phyloP scores from a whole-genome alignment of 1,140 invertebrate genomes.

The Bombus cullumanus region DNA sequence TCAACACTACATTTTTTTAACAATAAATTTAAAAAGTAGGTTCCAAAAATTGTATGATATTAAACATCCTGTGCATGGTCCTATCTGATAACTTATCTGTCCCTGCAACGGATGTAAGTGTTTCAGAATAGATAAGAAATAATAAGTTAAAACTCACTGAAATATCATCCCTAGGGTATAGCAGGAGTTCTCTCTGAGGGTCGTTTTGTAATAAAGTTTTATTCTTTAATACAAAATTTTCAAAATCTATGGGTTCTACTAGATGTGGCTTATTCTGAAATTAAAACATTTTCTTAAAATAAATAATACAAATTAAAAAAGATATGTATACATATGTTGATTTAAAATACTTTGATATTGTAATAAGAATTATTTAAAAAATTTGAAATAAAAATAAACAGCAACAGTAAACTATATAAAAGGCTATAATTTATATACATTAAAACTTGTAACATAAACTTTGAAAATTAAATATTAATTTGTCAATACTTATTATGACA shows the following conservation, averaged over 20 bases:
- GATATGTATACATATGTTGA: too few relatives aligned
- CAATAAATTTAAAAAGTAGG: not conserved
- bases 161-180: conserved; percentile 96
- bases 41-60: not conserved
- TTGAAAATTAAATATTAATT: conserved; percentile 3
- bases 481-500: conserved; percentile 1
- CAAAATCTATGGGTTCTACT: conserved; percentile 95
- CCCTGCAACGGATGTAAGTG: conserved; percentile 49
- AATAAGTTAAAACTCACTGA: conserved; percentile 86
- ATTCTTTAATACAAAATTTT: conserved; percentile 94
- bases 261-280: conserved; percentile 89
- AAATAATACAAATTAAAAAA: not conserved
- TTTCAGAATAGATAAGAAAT: conserved; percentile 47
- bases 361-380: not conserved
- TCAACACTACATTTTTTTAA: not conserved
- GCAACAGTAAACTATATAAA: not conserved
- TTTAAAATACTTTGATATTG: too few relatives aligned
- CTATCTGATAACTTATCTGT: conserved; percentile 52
- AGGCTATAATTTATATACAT: not conserved
- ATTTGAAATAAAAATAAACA: not conserved
- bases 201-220: conserved; percentile 96
- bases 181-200: conserved; percentile 93
- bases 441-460: not conserved
- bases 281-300: conserved; percentile 22
- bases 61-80: conserved; percentile 17